Base-by-base conservation (phyloP, 2,113 vertebrate species). In the Zosterops pallidus region DNA sequence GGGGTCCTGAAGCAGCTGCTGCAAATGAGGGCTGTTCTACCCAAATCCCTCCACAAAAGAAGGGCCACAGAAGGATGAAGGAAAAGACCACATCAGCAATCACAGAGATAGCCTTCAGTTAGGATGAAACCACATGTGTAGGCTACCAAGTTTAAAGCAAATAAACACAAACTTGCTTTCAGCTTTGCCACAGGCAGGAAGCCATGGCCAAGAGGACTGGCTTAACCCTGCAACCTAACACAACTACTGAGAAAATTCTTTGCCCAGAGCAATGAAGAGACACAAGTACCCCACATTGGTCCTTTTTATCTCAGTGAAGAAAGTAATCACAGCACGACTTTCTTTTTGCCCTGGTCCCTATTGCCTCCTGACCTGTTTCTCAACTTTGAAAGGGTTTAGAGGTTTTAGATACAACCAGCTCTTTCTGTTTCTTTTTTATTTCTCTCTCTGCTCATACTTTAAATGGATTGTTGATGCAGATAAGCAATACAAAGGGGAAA, bases 1-100 rank as follows among this genome's bases (percentile, higher is more conserved):
- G 55, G 55, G 12, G 47, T 72, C 33, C 49, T 0, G 0, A 37
- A 49, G 46, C 41, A 44, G 3, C n/a, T n/a, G 5, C 35, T 16
- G 31, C 35, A 62, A 50, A 14, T 6, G 18, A 44, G 25, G 33
- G 35, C 46, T 63, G 20, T 24, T 57, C 67, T 86, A 55, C 64
- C 68, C 77, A 93, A 77, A 70, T 29, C 4, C 29, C 2, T 3
- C 60, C 72, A 71, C 84, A 81, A 84, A 81, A 72, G 71, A 80
- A 55, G 29, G 52, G 42, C 37, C 62, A 53, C 22, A 65, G 63
- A 28, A 87, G 41, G n/a, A 92, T 22, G 11, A 39, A 89, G 22
- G 37, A 49, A 84, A 85, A 59, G 15, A 21, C 23, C 33, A 46
- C 31, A 35, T 33, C 50, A 77, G 31, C 28, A 62, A 1, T 37